Evolutionary conservation across 2,888 invertebrate genomes (phyloP).

Genomic region (Chymomyza amoena): DNA sequence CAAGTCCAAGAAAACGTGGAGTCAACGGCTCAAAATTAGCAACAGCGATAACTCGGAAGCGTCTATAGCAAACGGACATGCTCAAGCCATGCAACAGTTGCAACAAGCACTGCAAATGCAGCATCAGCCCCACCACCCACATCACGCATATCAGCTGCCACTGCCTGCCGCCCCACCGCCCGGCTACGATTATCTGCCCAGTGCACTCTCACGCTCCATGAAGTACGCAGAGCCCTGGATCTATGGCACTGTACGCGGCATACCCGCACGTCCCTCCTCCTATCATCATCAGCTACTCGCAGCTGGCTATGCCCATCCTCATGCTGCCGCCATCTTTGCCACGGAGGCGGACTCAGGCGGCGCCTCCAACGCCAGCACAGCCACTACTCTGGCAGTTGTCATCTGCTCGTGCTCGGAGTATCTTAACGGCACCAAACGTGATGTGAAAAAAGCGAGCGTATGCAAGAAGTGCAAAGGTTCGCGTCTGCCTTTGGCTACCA

Average conservation of each 20-base stretch:
- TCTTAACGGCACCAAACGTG: conserved; percentile 86
- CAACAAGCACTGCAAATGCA: conserved; percentile 56
- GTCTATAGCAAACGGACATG: conserved; percentile 74
- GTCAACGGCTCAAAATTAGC: conserved; percentile 84
- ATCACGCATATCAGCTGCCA: conserved; percentile 49
- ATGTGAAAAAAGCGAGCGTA: conserved; percentile 86
- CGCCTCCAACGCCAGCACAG: conserved; percentile 78
- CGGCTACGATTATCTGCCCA: conserved; percentile 78
- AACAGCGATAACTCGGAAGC: conserved; percentile 79
- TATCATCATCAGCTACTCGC: conserved; percentile 58
- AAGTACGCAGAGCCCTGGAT: conserved; percentile 92
- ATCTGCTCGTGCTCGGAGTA: conserved; percentile 91
- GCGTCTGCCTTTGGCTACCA: conserved; percentile 85
- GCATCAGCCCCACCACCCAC: conserved; percentile 46
- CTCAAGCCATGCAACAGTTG: conserved; percentile 52
- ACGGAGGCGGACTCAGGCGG: conserved; percentile 24
- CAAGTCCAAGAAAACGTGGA: conserved; percentile 84
- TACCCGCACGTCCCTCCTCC: conserved; percentile 79
- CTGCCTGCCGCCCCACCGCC: conserved; percentile 43
- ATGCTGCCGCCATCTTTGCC: conserved; percentile 69
- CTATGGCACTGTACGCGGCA: conserved; percentile 86
- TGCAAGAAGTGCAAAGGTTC: conserved; percentile 92
- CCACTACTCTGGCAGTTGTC: conserved; percentile 82
- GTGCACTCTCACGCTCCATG: conserved; percentile 89
- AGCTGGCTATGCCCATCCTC: conserved; percentile 61